These are phyloP conservation scores for Drosophila algonquin DNA, from an alignment of 2,888 invertebrate species.

Conservation along the genomic window DNA sequence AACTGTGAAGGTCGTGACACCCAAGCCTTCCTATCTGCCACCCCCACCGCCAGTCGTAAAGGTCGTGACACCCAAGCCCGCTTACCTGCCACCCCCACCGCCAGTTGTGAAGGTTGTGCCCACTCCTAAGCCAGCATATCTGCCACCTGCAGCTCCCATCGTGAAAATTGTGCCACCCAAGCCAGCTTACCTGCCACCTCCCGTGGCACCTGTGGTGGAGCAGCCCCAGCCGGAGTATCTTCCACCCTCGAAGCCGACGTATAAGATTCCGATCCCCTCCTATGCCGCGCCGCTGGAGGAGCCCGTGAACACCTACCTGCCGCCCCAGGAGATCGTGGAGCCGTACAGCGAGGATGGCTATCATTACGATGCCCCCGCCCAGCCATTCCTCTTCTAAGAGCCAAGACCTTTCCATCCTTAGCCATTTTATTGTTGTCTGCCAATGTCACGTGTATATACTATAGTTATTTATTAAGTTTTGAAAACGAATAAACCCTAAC, in stretches of 20 bases:
- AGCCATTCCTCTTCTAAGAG: slow-evolving; percentile 66
- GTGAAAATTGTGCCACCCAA: slow-evolving; percentile 33
- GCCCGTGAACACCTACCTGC: slow-evolving; percentile 62
- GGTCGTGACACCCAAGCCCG: slow-evolving; percentile 40
- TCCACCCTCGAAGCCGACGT: slow-evolving; percentile 54
- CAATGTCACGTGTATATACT: slow-evolving; percentile 49
- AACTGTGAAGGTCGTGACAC: slow-evolving; percentile 13
- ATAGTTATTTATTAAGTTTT: slow-evolving; percentile 49
- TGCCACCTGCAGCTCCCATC: slow-evolving; percentile 42
- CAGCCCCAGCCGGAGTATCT: slow-evolving; percentile 45
- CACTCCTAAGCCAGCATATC: slow-evolving; percentile 26
- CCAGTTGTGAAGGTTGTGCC: slow-evolving; percentile 15
- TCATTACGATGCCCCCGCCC: slow-evolving; percentile 69
- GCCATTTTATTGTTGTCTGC: slow-evolving; percentile 50
- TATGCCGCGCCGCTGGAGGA: slow-evolving; percentile 80
- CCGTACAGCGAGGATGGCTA: slow-evolving; percentile 72
- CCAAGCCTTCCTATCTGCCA: slow-evolving; percentile 53
- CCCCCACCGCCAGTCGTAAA: slow-evolving; percentile 30
- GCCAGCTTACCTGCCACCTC: slow-evolving; percentile 52
- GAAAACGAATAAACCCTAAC: slow-evolving; percentile 40
- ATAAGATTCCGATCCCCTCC: slow-evolving; percentile 78
- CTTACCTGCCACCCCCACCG: slow-evolving; percentile 49
- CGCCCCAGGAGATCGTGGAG: slow-evolving; percentile 63
- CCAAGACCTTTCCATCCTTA: slow-evolving; percentile 6
- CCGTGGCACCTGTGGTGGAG: slow-evolving; percentile 24